phyloP scores from a whole-genome alignment of 2,113 vertebrate genomes.

The Pungitius pungitius region DNA sequence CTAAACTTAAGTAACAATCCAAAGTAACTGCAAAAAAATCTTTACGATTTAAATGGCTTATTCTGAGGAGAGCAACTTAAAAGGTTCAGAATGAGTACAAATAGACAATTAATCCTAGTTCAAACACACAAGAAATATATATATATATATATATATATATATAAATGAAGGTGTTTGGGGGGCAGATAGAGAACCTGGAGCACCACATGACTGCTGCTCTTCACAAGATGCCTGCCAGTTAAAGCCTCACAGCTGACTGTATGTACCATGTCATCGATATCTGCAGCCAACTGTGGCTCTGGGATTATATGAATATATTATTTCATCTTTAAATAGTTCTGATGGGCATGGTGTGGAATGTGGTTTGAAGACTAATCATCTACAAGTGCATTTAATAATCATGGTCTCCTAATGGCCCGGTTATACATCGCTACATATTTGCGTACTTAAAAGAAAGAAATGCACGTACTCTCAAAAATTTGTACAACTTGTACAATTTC shows the following conservation, averaged over 20 bases:
- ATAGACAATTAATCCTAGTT: conserved; percentile 8
- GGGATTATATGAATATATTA: no score
- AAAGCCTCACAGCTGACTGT: neutral
- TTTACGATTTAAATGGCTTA: neutral
- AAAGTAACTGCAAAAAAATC: neutral
- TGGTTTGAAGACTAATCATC: no score
- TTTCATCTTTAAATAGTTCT: no score
- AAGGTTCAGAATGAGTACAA: conserved; percentile 20
- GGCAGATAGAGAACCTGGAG: neutral
- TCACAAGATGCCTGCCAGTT: neutral
- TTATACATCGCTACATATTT: neutral
- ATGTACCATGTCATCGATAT: neutral
- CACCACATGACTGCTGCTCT: conserved; percentile 1
- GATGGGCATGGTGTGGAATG: neutral
- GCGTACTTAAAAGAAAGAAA: no score
- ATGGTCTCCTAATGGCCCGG: neutral
- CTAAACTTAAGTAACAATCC: conserved; percentile 17
- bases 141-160: no score
- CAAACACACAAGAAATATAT: neutral
- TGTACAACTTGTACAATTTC: no score
- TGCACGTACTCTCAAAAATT: no score
- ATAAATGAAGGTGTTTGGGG: neutral
- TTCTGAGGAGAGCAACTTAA: conserved; percentile 2
- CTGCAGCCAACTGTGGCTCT: no score
- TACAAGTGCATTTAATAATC: neutral